A percentile compares a stretch with the other conserved stretches of the same genome.
phyloP scores from a whole-genome alignment of 1,140 invertebrate genomes.

The Cyrtorhinus lividipennis region DNA sequence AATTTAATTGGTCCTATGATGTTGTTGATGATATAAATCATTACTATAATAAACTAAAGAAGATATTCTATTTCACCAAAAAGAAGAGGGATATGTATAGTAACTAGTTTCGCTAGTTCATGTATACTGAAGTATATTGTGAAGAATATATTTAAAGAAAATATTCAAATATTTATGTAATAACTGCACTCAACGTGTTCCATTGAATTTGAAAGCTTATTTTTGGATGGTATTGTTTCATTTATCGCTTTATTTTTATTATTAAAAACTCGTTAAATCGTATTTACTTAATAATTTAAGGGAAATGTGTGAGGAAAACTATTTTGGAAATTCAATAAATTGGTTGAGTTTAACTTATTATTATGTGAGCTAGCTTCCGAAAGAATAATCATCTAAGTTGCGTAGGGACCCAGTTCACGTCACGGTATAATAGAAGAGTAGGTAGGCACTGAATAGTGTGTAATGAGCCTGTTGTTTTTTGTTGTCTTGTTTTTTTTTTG shows the following conservation, averaged over 20 bases:
- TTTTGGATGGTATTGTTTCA: background rate
- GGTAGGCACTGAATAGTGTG: no score
- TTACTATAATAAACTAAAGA: background rate
- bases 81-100: background rate
- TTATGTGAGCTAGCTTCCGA: no score
- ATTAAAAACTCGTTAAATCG: background rate
- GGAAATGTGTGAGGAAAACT: background rate
- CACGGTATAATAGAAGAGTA: no score
- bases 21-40: background rate
- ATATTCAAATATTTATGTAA: no score
- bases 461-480: background rate
- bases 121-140: background rate
- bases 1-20: background rate
- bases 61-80: background rate
- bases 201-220: background rate
- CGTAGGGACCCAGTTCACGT: no score
- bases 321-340: background rate
- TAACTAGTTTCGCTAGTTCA: background rate
- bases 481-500: no score
- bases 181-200: background rate
- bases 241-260: background rate
- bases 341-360: background rate
- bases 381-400: no score
- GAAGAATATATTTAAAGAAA: no score
- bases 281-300: conserved; percentile 5